These are phyloP conservation scores for Philopotamus ludificatus DNA, from an alignment of 1,140 invertebrate species.

Conservation along the genomic window DNA sequence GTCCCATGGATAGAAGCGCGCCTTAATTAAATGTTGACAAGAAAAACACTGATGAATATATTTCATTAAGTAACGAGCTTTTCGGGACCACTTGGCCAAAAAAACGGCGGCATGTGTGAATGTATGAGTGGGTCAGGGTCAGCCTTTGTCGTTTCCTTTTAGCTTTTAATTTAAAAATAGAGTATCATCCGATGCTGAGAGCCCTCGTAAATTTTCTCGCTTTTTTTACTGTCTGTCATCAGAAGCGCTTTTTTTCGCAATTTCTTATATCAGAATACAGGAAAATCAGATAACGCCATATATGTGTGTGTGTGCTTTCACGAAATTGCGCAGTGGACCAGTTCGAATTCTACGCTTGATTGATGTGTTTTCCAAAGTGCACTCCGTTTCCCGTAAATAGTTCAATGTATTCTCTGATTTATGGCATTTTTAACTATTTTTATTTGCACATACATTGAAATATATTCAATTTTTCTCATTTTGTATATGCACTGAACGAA, in stretches of 20 bases:
- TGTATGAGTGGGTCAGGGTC: neutral
- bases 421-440: neutral
- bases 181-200: too few relatives aligned
- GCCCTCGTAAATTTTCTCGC: neutral
- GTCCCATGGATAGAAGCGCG: too few relatives aligned
- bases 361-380: neutral
- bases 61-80: too few relatives aligned
- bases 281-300: too few relatives aligned
- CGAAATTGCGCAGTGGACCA: too few relatives aligned
- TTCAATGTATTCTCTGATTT: neutral
- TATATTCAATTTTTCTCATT: neutral
- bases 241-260: neutral
- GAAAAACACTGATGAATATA: too few relatives aligned
- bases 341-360: too few relatives aligned
- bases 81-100: too few relatives aligned
- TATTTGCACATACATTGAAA: conserved; percentile 1
- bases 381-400: neutral
- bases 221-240: conserved; percentile 4
- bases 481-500: neutral
- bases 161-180: neutral
- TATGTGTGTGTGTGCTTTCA: neutral
- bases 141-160: neutral
- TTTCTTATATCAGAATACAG: too few relatives aligned
- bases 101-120: too few relatives aligned
- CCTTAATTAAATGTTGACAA: too few relatives aligned